Percentiles rank a stretch among this genome's conserved stretches.
phyloP scores from a whole-genome alignment of 2,797 vertebrate species.

The Furcifer pardalis region DNA sequence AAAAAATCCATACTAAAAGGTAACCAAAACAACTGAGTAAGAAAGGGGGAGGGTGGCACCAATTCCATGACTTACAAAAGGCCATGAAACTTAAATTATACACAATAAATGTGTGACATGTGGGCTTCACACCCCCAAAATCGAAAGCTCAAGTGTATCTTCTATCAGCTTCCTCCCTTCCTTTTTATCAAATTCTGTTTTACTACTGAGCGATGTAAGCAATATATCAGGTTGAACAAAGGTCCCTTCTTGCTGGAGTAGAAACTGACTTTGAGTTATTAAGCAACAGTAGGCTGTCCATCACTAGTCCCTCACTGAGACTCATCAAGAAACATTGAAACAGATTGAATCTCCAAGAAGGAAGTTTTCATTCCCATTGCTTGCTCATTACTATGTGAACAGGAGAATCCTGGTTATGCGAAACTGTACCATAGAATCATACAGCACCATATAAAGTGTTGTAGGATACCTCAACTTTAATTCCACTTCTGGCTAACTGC shows the following conservation, averaged over 20 bases:
- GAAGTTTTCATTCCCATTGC: not conserved
- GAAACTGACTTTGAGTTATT: not conserved
- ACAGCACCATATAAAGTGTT: no score
- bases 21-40: not conserved
- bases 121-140: not conserved
- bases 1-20: no score
- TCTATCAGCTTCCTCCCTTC: not conserved
- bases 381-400: no score
- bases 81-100: not conserved
- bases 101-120: not conserved
- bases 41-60: not conserved
- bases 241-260: not conserved
- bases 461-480: no score
- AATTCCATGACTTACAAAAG: not conserved
- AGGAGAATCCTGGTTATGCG: no score
- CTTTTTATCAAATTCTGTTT: not conserved
- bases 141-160: no score
- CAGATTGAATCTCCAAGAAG: not conserved
- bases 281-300: not conserved
- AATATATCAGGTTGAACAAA: not conserved
- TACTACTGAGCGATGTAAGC: not conserved
- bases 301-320: not conserved
- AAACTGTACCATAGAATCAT: no score
- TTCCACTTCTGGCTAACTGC: no score
- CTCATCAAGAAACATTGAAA: not conserved